Evolutionary conservation across 1,140 invertebrate genomes (phyloP), one percentile per base, ranked within the genome.

Genomic region (Gonatopus flavifemur): DNA sequence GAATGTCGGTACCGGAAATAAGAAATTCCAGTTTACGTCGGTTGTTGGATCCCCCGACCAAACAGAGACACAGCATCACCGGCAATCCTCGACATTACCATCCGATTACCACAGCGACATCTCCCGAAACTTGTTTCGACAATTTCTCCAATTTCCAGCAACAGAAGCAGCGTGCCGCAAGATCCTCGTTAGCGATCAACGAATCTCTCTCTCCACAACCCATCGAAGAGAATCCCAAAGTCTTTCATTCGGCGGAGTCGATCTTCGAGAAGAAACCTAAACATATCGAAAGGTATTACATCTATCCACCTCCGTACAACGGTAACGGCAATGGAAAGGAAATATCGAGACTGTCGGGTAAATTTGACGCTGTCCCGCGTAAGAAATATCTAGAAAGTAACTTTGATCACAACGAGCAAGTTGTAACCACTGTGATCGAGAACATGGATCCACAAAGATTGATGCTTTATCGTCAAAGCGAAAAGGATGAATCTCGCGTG

Each of bases 361-460:
- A 62, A 39, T 15, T 72, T 3, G 66, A 53, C 18, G 48, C n/a
- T 72, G 9, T 57, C 63, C 1, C 40, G 45, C 12, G 32, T 71
- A 74, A 74, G 18, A 75, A 76, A 13, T 76, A 67, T 39, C 36
- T 76, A 1, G 74, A 76, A 31, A 76, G 74, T 21, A 75, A 75
- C 39, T 76, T 76, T 10, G 72, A 76, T 18, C 69, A 75, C 30
- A 67, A 76, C 38, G 74, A 76, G 19, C 65, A 70, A 12, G 71
- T 76, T 4, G 74, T 76, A n/a, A 76, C 74, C 0, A 76, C 74
- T 0, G 74, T 76, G 0, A 72, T 76, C 12, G 74, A 76, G 20
- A n/a, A n/a, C n/a, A 75, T 70, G 0, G 74, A 76, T 3, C 44
- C 70, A 18, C 74, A 72, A 0, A 64, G 74, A 38, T 61, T 72